Evolutionary conservation across 2,113 vertebrate species (phyloP), one percentile per base, ranked within the genome.

Genomic region (Struthidea cinerea): DNA sequence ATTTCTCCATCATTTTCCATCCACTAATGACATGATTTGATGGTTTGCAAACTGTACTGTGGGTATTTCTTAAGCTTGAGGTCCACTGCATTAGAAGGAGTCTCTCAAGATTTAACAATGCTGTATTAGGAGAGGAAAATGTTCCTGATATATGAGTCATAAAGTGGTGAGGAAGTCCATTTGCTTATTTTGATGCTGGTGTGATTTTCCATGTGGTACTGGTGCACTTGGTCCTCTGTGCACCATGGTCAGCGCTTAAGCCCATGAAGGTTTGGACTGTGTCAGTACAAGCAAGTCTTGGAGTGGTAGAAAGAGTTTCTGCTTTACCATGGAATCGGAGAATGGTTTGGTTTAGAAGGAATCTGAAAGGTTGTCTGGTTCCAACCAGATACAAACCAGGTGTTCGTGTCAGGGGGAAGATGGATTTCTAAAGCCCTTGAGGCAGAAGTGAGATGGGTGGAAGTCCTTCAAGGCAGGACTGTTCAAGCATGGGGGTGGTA

Each of bases 401-500:
- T 69, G 18, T 47, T 86, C 24, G 1, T 50, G 39, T 67, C 55
- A 71, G 22, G 37, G 71, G 26, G 16, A 61, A n/a, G 6, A 60
- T 37, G 63, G 26, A 20, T 84, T 95, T 70, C 26, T 57, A 70
- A 20, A 67, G 56, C 28, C 5, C 7, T 83, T 53, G 5, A 69
- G 50, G 32, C 8, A 50, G 74, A 82, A 84, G 8, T 35, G 17
- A 83, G 47, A 9, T 60, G 13, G 4, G 1, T 76, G 20, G 22
- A 49, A 79, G 26, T 53, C n/a, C 59, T 75, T 71, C 7, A 3
- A 24, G 35, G 11, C 44, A 68, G 52, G 16, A 26, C 19, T 1
- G 0, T 68, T 22, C 0, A 4, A 35, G 11, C 42, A 15, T 3
- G 0, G 15, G 13, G 10, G 5, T 63, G 16, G 20, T 50, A 8